A percentile compares a stretch with the other conserved stretches of the same genome.
Evolutionary conservation across 1,140 invertebrate genomes (phyloP).

Genomic region (Aphelenchoides fujianensis): DNA sequence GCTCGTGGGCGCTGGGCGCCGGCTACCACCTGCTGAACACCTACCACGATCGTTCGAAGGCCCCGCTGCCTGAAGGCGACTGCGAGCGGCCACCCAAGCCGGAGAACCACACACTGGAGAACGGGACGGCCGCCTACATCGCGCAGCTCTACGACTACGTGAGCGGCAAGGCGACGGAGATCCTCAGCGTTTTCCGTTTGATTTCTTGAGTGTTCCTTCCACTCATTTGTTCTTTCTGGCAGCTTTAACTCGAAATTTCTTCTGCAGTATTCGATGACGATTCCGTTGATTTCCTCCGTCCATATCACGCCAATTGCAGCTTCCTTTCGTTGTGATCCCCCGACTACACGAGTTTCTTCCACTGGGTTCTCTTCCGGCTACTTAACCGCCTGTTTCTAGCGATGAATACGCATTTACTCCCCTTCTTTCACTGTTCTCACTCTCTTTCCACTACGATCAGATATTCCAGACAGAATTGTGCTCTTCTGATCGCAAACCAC

Average conservation of each 20-base stretch:
- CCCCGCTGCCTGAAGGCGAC: constrained; percentile 1
- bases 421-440: not conserved
- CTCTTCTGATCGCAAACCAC: not conserved
- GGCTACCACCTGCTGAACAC: constrained; percentile 68
- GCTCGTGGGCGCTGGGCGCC: constrained; percentile 84
- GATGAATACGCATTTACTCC: too few species aligned
- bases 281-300: not conserved
- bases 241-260: not conserved
- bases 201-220: constrained; percentile 11
- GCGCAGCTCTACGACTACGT: not conserved
- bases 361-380: too few species aligned
- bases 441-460: not conserved
- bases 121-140: not conserved
- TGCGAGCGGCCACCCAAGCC: not conserved
- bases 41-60: constrained; percentile 39
- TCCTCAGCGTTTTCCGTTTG: not conserved
- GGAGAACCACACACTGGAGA: not conserved
- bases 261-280: not conserved
- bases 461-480: not conserved
- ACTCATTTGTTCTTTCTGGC: not conserved
- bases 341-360: too few species aligned
- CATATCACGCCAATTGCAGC: not conserved
- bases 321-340: not conserved
- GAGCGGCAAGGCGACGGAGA: constrained; percentile 6
- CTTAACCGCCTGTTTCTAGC: too few species aligned